Conservation (phyloP, 2,888 invertebrate genomes). For the Dimorphilus gyrociliatus region DNA sequence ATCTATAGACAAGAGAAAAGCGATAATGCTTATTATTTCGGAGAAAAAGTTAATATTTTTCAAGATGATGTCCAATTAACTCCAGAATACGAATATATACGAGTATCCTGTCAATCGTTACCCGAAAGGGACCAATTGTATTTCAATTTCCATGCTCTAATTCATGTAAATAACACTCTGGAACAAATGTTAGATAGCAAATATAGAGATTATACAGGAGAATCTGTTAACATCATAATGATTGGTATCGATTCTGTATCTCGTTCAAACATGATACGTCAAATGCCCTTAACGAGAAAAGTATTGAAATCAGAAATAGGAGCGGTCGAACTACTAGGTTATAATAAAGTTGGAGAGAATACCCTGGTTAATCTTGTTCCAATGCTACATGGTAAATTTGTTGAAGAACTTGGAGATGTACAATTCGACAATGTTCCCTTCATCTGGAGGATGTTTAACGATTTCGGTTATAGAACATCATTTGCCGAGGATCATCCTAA, state of each 20-base stretch:
- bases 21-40: conserved; percentile 12
- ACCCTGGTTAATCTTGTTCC: conserved; percentile 78
- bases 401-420: conserved; percentile 13
- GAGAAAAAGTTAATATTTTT: conserved; percentile 7
- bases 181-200: conserved; percentile 6
- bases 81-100: conserved; percentile 19
- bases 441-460: conserved; percentile 62
- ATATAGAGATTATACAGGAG: conserved; percentile 8
- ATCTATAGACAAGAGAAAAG: conserved; percentile 13
- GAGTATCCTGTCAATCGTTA: conserved; percentile 23
- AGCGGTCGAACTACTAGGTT: conserved; percentile 64
- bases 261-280: conserved; percentile 63
- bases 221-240: conserved; percentile 52
- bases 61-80: conserved; percentile 12
- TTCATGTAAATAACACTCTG: conserved; percentile 10
- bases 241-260: conserved; percentile 73
- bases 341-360: conserved; percentile 83
- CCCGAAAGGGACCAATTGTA: conserved; percentile 19
- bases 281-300: conserved; percentile 52
- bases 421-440: conserved; percentile 57
- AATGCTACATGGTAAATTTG: conserved; percentile 49
- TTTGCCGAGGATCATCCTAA: conserved; percentile 64
- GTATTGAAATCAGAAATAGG: conserved; percentile 48
- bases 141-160: conserved; percentile 24
- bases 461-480: conserved; percentile 55